phyloP scores from a whole-genome alignment of 2,797 vertebrate genomes.

The Alauda arvensis region DNA sequence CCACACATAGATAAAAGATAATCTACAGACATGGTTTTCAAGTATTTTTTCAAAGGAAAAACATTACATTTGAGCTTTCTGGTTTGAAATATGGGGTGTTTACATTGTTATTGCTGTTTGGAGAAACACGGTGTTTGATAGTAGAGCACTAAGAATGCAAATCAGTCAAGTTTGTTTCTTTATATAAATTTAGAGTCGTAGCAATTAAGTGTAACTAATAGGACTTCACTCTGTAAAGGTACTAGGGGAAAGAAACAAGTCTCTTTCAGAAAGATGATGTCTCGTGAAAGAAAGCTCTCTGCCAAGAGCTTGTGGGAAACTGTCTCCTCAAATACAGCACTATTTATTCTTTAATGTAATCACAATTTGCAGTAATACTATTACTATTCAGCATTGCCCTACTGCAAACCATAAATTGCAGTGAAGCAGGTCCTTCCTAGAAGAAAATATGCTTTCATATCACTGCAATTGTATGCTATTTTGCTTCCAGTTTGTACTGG shows the following conservation, averaged over 20 bases:
- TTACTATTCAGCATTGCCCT: neutral
- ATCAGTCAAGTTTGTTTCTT: neutral
- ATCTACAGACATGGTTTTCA: accelerated
- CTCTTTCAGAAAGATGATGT: neutral
- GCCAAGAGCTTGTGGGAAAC: neutral
- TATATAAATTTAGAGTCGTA: neutral
- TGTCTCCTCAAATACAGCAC: neutral
- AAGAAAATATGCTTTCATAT: neutral
- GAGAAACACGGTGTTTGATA: neutral
- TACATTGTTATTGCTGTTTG: neutral
- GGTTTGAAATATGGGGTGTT: accelerated
- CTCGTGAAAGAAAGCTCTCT: neutral
- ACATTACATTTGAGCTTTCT: neutral
- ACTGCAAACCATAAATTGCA: neutral
- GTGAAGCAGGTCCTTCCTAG: neutral
- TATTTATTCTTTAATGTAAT: neutral
- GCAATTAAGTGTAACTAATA: neutral
- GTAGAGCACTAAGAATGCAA: neutral
- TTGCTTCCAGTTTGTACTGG: neutral
- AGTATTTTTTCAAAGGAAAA: neutral
- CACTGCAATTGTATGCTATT: neutral
- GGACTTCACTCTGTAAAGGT: neutral
- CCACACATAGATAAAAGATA: neutral
- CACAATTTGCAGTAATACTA: neutral
- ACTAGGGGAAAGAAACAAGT: neutral